These are phyloP conservation scores for Bombus pascuorum DNA, from an alignment of 1,140 invertebrate genomes.

Conservation along the genomic window DNA sequence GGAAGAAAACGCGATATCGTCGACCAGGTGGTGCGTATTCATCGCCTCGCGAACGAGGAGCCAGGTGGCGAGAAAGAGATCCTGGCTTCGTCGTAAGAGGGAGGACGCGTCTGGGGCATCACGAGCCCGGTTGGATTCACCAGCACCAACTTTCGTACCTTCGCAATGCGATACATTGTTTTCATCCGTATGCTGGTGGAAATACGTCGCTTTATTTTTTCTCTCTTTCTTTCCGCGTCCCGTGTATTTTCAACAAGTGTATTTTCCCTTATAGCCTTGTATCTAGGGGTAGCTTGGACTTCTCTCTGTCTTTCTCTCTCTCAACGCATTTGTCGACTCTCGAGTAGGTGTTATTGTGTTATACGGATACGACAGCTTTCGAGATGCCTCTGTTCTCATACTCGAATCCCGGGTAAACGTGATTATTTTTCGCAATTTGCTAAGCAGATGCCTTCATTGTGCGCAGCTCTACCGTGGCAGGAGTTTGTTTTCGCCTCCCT, in stretches of 20 bases:
- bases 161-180: constrained; percentile 51
- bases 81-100: background rate
- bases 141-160: constrained; percentile 22
- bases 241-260: constrained; percentile 26
- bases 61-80: background rate
- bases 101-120: too few species aligned
- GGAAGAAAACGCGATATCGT: constrained; percentile 10
- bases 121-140: background rate
- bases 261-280: constrained; percentile 18
- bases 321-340: constrained; percentile 46
- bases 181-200: constrained; percentile 1
- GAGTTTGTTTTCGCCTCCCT: constrained; percentile 58
- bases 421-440: constrained; percentile 80
- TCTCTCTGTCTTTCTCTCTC: too few species aligned
- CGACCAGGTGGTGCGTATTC: background rate
- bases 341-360: constrained; percentile 66
- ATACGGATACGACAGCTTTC: constrained; percentile 44
- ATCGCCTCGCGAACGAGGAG: background rate
- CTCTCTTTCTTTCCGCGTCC: background rate
- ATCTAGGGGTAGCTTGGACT: constrained; percentile 6
- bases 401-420: constrained; percentile 70
- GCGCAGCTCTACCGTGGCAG: constrained; percentile 22
- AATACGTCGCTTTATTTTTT: constrained; percentile 53
- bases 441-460: constrained; percentile 76
- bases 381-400: constrained; percentile 32